A percentile compares a stretch with the other conserved stretches of the same genome.
phyloP scores from a whole-genome alignment of 1,140 invertebrate genomes.

The Calephelis nemesis region DNA sequence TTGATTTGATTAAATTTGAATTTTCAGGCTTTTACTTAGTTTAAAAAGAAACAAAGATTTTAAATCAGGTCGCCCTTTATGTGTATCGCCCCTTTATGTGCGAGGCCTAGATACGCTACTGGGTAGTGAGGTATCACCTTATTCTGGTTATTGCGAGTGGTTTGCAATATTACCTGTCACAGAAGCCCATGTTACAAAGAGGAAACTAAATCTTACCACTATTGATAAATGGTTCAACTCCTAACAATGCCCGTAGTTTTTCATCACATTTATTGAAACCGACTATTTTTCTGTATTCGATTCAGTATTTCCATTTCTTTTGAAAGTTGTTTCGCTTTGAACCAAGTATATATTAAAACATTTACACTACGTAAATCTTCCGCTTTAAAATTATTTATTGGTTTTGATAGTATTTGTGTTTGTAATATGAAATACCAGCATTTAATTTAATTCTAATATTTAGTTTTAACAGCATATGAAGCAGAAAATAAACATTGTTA shows the following conservation, averaged over 20 bases:
- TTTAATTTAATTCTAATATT: too few species aligned
- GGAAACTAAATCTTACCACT: slow-evolving; percentile 56
- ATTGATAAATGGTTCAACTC: slow-evolving; percentile 64
- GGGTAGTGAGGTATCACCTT: slow-evolving; percentile 43
- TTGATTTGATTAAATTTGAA: too few species aligned
- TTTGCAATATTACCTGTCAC: slow-evolving; percentile 39
- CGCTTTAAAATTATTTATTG: too few species aligned
- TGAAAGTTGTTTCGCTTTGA: slow-evolving; percentile 13
- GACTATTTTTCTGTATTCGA: slow-evolving; percentile 9
- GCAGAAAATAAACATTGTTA: too few species aligned
- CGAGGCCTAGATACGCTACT: too few species aligned
- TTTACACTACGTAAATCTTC: too few species aligned
- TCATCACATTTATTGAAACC: slow-evolving; percentile 40
- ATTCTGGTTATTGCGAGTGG: slow-evolving; percentile 48
- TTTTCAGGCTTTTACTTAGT: slow-evolving; percentile 40
- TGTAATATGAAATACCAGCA: too few species aligned
- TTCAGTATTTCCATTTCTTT: not conserved
- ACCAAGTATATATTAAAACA: slow-evolving; percentile 1
- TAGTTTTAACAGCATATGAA: too few species aligned
- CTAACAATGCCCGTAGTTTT: slow-evolving; percentile 60
- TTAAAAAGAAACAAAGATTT: not conserved
- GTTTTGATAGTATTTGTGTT: too few species aligned
- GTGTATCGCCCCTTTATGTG: too few species aligned
- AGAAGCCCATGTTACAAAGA: slow-evolving; percentile 42
- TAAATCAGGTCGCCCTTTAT: too few species aligned